These are phyloP conservation scores for Trinorchestia longiramus DNA, from an alignment of 1,140 invertebrate genomes.

Conservation along the genomic window DNA sequence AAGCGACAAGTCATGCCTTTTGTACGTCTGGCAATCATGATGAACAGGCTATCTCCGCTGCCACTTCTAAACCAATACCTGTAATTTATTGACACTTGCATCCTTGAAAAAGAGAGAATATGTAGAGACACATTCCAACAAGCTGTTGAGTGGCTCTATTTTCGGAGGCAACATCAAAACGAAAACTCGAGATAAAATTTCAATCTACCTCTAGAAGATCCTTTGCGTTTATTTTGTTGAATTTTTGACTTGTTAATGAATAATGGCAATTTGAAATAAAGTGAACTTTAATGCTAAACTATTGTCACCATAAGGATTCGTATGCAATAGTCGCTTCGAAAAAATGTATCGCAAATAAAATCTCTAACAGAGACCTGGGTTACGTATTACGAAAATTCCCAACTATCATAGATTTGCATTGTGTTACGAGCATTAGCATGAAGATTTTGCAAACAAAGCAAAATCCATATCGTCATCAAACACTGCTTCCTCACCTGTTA, in stretches of 20 bases:
- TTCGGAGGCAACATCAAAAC: not conserved
- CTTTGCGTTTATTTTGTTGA: not conserved
- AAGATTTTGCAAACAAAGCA: not conserved
- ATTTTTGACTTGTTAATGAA: not conserved
- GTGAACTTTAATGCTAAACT: not conserved
- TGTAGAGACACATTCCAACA: not conserved
- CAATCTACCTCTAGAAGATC: not conserved
- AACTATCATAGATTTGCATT: not conserved
- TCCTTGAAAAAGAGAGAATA: not conserved
- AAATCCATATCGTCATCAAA: not conserved
- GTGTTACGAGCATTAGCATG: not conserved
- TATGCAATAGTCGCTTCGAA: not conserved
- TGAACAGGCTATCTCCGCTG: not conserved
- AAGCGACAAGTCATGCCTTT: not conserved
- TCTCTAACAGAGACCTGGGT: not conserved
- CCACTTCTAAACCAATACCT: constrained; percentile 7
- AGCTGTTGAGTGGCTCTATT: not conserved
- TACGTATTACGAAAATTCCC: not conserved
- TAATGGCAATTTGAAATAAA: not conserved
- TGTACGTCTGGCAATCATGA: not conserved
- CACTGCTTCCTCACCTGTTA: not conserved
- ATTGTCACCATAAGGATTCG: not conserved
- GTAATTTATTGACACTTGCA: constrained; percentile 1
- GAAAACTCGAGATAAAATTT: not conserved
- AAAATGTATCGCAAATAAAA: not conserved